phyloP scores from a whole-genome alignment of 2,888 invertebrate species.

The Zele albiditarsus region DNA sequence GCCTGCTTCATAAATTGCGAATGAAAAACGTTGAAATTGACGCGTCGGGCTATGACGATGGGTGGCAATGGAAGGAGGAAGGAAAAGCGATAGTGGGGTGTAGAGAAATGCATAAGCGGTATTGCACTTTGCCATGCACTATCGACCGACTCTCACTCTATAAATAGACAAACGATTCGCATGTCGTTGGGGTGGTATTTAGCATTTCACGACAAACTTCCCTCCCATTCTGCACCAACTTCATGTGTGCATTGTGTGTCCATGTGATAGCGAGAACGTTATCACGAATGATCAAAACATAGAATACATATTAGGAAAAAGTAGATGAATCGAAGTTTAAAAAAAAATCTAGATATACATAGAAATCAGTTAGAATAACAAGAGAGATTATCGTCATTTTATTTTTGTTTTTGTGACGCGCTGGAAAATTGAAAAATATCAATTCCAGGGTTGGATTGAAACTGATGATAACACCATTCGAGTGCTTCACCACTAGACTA shows the following conservation, averaged over 20 bases:
- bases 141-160: slow-evolving; percentile 61
- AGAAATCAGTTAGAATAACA: background rate
- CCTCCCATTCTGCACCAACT: slow-evolving; percentile 33
- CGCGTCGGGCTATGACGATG: background rate
- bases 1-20: slow-evolving; percentile 13
- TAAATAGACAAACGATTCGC: slow-evolving; percentile 57
- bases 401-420: no score
- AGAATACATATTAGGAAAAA: background rate
- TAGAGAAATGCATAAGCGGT: slow-evolving; percentile 50
- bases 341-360: background rate
- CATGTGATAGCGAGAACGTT: background rate
- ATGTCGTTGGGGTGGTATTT: slow-evolving; percentile 55
- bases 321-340: background rate
- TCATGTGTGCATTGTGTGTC: slow-evolving; percentile 5
- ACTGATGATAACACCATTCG: no score
- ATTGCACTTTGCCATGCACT: slow-evolving; percentile 46
- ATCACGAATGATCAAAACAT: background rate
- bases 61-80: background rate
- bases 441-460: no score
- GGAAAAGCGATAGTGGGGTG: background rate
- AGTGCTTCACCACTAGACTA: no score
- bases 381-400: no score
- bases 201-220: slow-evolving; percentile 60
- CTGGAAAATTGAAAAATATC: no score
- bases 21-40: slow-evolving; percentile 16